phyloP scores from a whole-genome alignment of 2,113 vertebrate species.

The Leuciscus idus region DNA sequence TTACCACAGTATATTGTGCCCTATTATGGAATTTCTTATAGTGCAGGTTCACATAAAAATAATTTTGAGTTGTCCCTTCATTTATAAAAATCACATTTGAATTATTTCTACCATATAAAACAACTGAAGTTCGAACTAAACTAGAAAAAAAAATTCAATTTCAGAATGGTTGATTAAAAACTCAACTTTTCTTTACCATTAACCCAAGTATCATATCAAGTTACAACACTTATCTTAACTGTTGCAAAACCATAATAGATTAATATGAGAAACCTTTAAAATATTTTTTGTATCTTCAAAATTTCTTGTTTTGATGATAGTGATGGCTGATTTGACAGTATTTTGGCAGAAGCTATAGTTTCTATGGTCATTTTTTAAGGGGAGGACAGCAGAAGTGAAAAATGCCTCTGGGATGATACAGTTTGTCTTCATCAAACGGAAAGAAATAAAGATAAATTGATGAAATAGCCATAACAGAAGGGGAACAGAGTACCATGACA shows the following conservation, averaged over 20 bases:
- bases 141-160: background rate
- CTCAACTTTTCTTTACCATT: background rate
- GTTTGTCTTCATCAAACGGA: slow-evolving; percentile 25
- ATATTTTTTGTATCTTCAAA: background rate
- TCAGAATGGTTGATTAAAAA: background rate
- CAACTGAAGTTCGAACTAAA: too few species aligned
- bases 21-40: too few species aligned
- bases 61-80: too few species aligned
- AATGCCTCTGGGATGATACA: background rate
- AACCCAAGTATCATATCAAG: background rate
- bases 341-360: background rate
- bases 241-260: background rate
- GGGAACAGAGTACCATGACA: background rate
- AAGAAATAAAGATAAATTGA: slow-evolving; percentile 33
- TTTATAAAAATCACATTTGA: too few species aligned
- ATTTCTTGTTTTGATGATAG: background rate
- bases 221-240: background rate
- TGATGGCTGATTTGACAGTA: background rate
- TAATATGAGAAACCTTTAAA: background rate
- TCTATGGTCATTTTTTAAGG: slow-evolving; percentile 3
- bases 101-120: too few species aligned
- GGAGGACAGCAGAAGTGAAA: slow-evolving; percentile 19
- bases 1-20: too few species aligned
- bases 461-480: background rate
- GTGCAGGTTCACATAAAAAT: too few species aligned